Evolutionary conservation across 2,113 vertebrate species (phyloP).

Genomic region (Meleagris gallopavo): DNA sequence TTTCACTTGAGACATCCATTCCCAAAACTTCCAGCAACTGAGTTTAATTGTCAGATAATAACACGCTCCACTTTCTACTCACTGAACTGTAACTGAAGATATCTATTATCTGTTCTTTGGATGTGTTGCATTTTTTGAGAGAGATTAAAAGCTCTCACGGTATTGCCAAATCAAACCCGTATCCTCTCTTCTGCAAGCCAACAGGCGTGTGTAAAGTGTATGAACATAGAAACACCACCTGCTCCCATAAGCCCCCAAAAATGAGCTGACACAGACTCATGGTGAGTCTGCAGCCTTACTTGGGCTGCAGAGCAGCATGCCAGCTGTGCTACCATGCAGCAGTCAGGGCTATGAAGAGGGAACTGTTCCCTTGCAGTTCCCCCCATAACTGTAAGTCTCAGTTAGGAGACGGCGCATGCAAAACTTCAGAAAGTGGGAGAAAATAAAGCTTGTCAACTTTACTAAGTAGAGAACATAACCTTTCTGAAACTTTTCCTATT

Average conservation of each 20-base stretch:
- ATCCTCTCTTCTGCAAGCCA: background rate
- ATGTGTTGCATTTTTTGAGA: background rate
- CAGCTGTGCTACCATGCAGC: background rate
- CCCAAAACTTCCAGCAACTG: background rate
- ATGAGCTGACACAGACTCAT: background rate
- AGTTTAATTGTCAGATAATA: background rate
- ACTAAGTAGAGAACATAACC: slow-evolving; percentile 50
- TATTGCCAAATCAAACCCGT: background rate
- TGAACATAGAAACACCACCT: fast-evolving
- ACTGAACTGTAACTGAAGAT: background rate
- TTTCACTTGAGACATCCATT: background rate
- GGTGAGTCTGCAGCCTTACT: slow-evolving; percentile 6
- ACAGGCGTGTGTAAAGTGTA: background rate
- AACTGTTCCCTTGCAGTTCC: slow-evolving; percentile 1
- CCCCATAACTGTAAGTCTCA: slow-evolving; percentile 35
- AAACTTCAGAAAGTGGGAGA: slow-evolving; percentile 51
- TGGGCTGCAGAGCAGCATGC: slow-evolving; percentile 16
- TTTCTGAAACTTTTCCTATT: background rate
- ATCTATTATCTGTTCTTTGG: background rate
- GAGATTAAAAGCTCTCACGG: background rate
- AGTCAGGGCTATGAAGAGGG: slow-evolving; percentile 32
- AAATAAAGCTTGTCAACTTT: slow-evolving; percentile 56
- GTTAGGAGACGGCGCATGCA: background rate
- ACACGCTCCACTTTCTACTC: background rate
- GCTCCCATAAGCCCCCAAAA: background rate